phyloP scores from a whole-genome alignment of 2,888 invertebrate genomes.

The Philonicus albiceps region DNA sequence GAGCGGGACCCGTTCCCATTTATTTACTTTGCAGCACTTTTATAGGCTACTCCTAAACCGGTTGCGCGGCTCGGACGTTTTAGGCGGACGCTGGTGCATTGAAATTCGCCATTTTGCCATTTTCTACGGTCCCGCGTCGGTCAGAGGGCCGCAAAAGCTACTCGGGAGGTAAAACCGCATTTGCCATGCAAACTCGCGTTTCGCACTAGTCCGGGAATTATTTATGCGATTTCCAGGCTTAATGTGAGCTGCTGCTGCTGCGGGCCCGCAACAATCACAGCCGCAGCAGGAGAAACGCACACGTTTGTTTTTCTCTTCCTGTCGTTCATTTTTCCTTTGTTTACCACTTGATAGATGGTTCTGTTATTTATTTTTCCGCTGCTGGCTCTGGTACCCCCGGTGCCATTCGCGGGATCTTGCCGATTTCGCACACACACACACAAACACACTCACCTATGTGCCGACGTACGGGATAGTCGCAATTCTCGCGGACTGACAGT shows the following conservation, averaged over 20 bases:
- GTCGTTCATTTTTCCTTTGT: conserved; percentile 26
- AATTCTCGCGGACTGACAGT: background rate
- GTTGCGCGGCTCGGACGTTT: background rate
- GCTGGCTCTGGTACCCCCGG: background rate
- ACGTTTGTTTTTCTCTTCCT: background rate
- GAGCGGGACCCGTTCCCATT: background rate
- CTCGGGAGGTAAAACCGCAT: background rate
- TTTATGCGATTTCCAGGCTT: conserved; percentile 3
- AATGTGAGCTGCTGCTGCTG: background rate
- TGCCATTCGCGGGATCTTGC: background rate
- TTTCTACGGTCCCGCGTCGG: background rate
- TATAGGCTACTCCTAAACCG: conserved; percentile 13
- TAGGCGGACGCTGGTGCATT: conserved; percentile 10
- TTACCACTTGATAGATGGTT: conserved; percentile 29
- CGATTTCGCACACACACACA: background rate
- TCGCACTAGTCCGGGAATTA: conserved; percentile 14
- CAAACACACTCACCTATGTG: background rate
- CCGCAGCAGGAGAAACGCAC: conserved; percentile 8
- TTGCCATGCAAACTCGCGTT: conserved; percentile 14
- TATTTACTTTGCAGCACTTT: background rate
- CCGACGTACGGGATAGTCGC: background rate
- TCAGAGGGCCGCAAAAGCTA: background rate
- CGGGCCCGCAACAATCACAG: background rate
- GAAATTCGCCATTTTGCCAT: conserved; percentile 40
- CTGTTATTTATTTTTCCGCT: conserved; percentile 31